Evolutionary conservation across 1,140 invertebrate genomes (phyloP), one percentile per base, ranked within the genome.

Genomic region (Drosophila asahinai): DNA sequence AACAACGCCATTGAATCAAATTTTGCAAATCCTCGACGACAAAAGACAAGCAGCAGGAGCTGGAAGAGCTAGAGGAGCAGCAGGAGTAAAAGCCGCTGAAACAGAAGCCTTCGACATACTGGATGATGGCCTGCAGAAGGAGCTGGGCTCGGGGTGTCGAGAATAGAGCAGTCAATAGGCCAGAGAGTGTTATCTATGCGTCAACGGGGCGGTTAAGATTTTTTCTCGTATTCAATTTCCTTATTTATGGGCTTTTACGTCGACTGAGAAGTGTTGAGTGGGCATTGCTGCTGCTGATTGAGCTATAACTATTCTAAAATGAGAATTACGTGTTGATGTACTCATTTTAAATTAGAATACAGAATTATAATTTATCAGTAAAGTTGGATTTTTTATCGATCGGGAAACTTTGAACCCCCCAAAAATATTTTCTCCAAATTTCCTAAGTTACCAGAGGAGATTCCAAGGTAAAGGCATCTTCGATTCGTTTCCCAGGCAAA

Each of bases 161-260:
- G 52, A 70, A 73, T 43, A 27, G 67, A 72, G 70, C 22, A 72
- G 70, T 73, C 70, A 73, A 73, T 62, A 78, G 75, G 58, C 75
- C 48, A 49, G 42, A 47, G 55, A 42, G 75, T 62, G 71, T 54
- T 75, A 75, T 75, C 59, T 49, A 47, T 70, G 64, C 75, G 64
- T 77, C 74, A 61, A 77, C 59, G 71, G 78, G 83, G 81, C 89
- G 81, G 84, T 89, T 87, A 81, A 89, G 84, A 87, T 87, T 84
- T 87, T 89, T 87, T 78, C 62, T 81, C 84, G 84, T 89, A 89
- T 89, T 87, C 84, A 89, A 87, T 87, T 87, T 87, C 72, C 52
- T 77, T 77, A 66, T 83, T 87, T 87, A 83, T 87, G 67, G 25
- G n/a, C 14, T 30, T 60, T 51, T 40, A 48, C 38, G 5, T 38